phyloP scores from a whole-genome alignment of 1,140 invertebrate genomes.

The Leptinotarsa defecta region DNA sequence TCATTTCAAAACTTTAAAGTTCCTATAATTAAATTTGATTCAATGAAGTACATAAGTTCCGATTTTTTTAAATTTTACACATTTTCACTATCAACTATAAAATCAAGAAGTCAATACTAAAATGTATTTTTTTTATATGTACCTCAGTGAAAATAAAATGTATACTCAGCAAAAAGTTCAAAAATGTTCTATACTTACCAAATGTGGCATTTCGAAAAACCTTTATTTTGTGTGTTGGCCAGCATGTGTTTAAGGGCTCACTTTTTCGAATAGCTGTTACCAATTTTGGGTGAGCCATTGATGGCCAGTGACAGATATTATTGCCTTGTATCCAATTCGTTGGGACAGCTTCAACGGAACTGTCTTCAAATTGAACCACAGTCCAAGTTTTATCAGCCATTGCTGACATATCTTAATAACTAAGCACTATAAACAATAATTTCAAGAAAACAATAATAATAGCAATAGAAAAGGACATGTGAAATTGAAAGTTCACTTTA shows the following conservation, averaged over 20 bases:
- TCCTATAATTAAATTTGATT: neutral
- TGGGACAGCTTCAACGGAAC: neutral
- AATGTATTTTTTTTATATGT: neutral
- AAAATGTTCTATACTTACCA: constrained; percentile 2
- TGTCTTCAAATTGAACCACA: constrained; percentile 13
- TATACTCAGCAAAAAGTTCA: neutral
- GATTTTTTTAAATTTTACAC: neutral
- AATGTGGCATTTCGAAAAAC: constrained; percentile 15
- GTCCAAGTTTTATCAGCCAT: constrained; percentile 8
- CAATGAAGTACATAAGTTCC: neutral
- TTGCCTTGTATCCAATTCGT: neutral
- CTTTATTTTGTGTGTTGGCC: constrained; percentile 8
- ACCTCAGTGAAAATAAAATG: neutral
- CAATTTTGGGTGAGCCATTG: neutral
- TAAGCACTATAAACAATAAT: neutral
- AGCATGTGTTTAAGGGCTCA: neutral
- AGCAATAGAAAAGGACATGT: neutral
- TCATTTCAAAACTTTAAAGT: constrained; percentile 1
- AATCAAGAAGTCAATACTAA: neutral
- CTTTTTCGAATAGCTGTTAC: neutral
- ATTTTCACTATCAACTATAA: neutral
- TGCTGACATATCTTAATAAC: constrained; percentile 2
- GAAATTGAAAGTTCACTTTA: no score
- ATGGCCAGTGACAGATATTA: neutral
- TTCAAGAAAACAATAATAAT: constrained; percentile 2